Evolutionary conservation across 2,113 vertebrate species (phyloP).

Genomic region (Scalopus aquaticus): DNA sequence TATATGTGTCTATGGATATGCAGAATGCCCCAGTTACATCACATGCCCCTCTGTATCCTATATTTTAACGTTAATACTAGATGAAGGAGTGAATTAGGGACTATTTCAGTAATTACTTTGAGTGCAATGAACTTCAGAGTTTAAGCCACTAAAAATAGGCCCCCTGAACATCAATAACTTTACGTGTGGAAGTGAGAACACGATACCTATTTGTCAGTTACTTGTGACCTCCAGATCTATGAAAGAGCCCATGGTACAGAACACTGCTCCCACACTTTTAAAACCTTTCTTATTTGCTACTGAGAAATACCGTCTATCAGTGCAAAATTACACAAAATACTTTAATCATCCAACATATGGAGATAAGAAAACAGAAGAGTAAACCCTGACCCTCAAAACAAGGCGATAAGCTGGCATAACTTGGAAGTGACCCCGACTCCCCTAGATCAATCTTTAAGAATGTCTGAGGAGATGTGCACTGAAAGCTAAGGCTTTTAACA

Average conservation of each 20-base stretch:
- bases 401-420: neutral
- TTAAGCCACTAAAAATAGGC: conserved; percentile 14
- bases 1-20: neutral
- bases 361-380: neutral
- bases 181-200: neutral
- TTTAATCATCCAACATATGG: neutral
- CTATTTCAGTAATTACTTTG: conserved; percentile 26
- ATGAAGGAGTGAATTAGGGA: neutral
- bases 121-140: neutral
- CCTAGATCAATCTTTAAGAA: neutral
- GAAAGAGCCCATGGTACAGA: neutral
- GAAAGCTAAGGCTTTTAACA: neutral
- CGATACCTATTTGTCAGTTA: neutral
- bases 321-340: neutral
- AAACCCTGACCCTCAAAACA: neutral
- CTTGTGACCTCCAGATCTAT: neutral
- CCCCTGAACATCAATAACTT: neutral
- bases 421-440: neutral
- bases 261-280: neutral
- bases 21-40: neutral
- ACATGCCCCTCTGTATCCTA: neutral
- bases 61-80: conserved; percentile 10
- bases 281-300: neutral
- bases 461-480: neutral
- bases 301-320: neutral